Evolutionary conservation across 2,113 vertebrate genomes (phyloP), one percentile per base, ranked within the genome.

Genomic region (Oreocharis arfaki): DNA sequence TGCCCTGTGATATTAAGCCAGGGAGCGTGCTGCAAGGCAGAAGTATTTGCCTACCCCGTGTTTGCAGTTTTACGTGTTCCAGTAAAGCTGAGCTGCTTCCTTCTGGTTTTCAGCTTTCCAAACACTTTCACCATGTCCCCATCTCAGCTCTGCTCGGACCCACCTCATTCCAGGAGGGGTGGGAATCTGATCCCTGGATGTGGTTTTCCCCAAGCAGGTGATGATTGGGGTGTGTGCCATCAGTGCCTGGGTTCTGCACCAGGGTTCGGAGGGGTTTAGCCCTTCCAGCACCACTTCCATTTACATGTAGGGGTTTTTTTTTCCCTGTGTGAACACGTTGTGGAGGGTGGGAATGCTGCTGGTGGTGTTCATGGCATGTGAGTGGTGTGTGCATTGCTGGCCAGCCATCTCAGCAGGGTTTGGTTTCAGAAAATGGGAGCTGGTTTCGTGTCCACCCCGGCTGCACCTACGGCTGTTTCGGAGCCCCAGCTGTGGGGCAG

Each of bases 151-250:
- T 33, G 89, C 56, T 35, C 22, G 86, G 73, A 89, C 79, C 80
- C 81, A 81, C 77, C 83, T 96, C 85, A 9, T 91, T 90, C 96
- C 95, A 32, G 10, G 87, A 91, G 96, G 93, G 74, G 87, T 60
- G 93, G 95, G 85, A 97, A 96, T 85, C 22, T n/a, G 95, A 96
- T 94, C 89, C 87, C 89, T 87, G 56, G 56, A 63, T 97, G 96
- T 96, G 95, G 89, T 96, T 98, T 97, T 76, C 79, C 93, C 81
- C 97, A 89, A 96, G 89, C 55, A 87, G 97, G 96, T 95, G 97
- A 97, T 98, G 97, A 93, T 81, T 98, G 96, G 94, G 79, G 55
- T 87, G 94, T 86, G 79, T 82, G 92, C 81, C 73, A 13, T 90
- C 78, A 74, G 70, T 92, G 84, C 41, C 4, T 81, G 89, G 46